Percentiles rank a stretch among this genome's conserved stretches.
Conservation (phyloP, 2,113 vertebrate species). For the Myotis davidii region DNA sequence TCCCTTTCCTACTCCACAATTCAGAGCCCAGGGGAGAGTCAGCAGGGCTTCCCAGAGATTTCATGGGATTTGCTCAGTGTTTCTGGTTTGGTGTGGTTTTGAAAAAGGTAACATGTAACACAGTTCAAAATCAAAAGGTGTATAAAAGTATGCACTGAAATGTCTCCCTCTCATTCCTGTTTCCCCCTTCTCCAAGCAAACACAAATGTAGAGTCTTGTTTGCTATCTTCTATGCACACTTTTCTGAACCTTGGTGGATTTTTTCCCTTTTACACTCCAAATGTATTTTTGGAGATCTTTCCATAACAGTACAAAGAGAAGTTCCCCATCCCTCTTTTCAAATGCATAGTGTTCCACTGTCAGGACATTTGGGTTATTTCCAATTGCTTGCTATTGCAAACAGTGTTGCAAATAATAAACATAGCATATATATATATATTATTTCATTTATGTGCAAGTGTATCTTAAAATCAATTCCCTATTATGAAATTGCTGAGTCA, state of each 20-base stretch:
- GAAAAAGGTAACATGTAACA: background rate
- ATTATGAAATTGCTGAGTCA: background rate
- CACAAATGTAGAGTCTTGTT: background rate
- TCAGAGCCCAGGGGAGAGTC: background rate
- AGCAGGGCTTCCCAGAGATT: background rate
- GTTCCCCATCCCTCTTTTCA: background rate
- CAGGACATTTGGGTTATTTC: background rate
- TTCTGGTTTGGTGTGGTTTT: constrained; percentile 26
- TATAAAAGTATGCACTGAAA: background rate
- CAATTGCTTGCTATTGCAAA: constrained; percentile 42
- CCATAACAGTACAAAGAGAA: background rate
- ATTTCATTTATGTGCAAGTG: background rate
- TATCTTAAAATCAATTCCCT: constrained; percentile 15
- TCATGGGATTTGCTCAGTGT: background rate
- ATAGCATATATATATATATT: background rate
- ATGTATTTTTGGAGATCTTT: constrained; percentile 18
- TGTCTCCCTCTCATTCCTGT: background rate
- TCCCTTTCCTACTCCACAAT: background rate
- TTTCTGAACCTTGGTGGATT: background rate
- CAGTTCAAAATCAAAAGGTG: background rate
- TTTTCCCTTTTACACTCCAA: background rate
- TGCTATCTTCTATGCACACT: background rate
- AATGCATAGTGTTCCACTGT: background rate
- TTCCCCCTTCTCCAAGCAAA: background rate
- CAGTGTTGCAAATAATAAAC: background rate